Base-by-base conservation (phyloP, 2,888 invertebrate species). In the Synanthedon andrenaeformis region DNA sequence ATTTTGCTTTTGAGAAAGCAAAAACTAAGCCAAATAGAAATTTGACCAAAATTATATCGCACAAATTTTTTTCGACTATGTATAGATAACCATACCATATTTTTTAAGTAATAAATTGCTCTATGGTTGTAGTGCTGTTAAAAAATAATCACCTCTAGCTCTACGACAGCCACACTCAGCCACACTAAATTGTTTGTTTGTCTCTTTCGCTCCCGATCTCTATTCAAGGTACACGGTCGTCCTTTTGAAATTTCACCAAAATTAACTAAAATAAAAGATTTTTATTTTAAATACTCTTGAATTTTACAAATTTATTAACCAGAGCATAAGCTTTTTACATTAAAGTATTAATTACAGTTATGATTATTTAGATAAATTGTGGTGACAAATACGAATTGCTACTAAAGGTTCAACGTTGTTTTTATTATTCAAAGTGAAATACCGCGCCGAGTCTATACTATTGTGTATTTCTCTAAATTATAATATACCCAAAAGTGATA, bases 141-240 rank as follows among this genome's bases (percentile, higher is more conserved):
- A 19, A 19, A 19, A 19, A 19, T 3, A 19, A 3, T 3, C 0
- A 19, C 19, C 2, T 3, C 17, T 17, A 2, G 2, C 28, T 28
- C 5, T 28, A 19, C 19, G 5, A 28, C 28, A 28, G 1, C 6
- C 28, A 28, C 28, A 6, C n/a, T n/a, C n/a, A n/a, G n/a, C 17
- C 17, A 17, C 17, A 17, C 17, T 2, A 17, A 17, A 17, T 17
- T 1, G 2, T 1, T 6, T 59, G 57, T 70, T 80, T 78, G 54
- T 85, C 86, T 86, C 86, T 87, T 87, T 87, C 79, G 71, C 86
- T 83, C 86, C 84, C 82, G 79, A 77, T 76, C 69, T 79, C 78
- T 82, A 74, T 73, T 82, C 81, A 85, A 87, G 86, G 86, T 87
- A 86, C 81, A 68, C 68, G 79, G 2, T 75, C 72, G 4, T 75